Conservation (phyloP, 1,140 invertebrate species). For the Oppia nitens region DNA sequence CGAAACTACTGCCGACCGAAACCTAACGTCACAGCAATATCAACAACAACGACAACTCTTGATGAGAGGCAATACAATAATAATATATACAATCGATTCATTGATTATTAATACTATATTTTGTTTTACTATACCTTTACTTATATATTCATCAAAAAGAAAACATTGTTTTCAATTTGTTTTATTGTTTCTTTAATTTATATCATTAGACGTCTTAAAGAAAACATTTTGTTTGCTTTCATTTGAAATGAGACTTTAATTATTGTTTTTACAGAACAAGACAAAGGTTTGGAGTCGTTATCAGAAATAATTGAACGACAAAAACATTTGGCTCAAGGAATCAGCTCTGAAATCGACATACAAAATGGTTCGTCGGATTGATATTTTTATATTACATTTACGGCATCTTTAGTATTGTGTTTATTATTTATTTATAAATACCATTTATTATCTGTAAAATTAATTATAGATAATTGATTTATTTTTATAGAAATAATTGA, state of each 20-base stretch:
- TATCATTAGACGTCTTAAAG: too few relatives aligned
- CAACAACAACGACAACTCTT: slow-evolving; percentile 25
- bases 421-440: not conserved
- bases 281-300: slow-evolving; percentile 30
- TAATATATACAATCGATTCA: too few relatives aligned
- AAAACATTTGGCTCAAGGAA: slow-evolving; percentile 32
- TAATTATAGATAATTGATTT: not conserved
- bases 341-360: slow-evolving; percentile 30
- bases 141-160: too few relatives aligned
- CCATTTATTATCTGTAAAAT: not conserved
- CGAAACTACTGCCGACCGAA: slow-evolving; percentile 25
- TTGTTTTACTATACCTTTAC: too few relatives aligned
- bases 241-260: too few relatives aligned
- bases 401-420: too few relatives aligned
- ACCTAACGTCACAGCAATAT: slow-evolving; percentile 24
- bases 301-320: slow-evolving; percentile 28
- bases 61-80: slow-evolving; percentile 22
- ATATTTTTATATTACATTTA: too few relatives aligned
- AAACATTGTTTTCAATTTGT: too few relatives aligned
- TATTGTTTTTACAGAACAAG: slow-evolving; percentile 29
- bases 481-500: slow-evolving; percentile 29
- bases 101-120: too few relatives aligned
- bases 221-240: too few relatives aligned
- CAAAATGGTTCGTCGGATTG: slow-evolving; percentile 28
- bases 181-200: too few relatives aligned